phyloP scores from a whole-genome alignment of 2,797 vertebrate genomes.

The Chelidonichthys spinosus region DNA sequence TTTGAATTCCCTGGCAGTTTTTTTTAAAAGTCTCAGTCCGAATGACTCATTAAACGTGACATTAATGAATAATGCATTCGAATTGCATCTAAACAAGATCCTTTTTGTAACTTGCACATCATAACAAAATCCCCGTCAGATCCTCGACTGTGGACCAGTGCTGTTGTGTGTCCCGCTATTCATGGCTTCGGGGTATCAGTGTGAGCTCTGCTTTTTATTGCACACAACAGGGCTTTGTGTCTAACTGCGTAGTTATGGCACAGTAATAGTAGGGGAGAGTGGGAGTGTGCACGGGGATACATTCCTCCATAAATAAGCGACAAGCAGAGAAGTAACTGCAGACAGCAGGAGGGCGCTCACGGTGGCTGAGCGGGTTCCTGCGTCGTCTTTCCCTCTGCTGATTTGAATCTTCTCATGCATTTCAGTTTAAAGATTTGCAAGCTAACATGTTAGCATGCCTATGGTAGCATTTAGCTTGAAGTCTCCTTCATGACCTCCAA shows the following conservation, averaged over 20 bases:
- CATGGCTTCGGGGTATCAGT: constrained; percentile 56
- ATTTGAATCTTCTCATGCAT: not conserved
- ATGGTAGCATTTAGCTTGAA: not conserved
- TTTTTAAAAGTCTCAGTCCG: constrained; percentile 15
- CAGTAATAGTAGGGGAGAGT: constrained; percentile 72
- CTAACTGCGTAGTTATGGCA: constrained; percentile 65
- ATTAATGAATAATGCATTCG: constrained; percentile 34
- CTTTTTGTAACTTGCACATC: constrained; percentile 50
- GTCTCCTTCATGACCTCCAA: not conserved
- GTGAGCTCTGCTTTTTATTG: constrained; percentile 58
- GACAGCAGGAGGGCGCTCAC: constrained; percentile 49
- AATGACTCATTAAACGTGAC: constrained; percentile 22
- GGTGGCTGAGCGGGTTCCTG: too few relatives aligned
- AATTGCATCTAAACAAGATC: constrained; percentile 57
- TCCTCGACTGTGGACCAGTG: constrained; percentile 28
- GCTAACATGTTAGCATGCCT: not conserved
- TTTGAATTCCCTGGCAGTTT: constrained; percentile 11
- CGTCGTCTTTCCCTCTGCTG: not conserved
- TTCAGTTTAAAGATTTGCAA: not conserved
- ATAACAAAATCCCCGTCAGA: constrained; percentile 41
- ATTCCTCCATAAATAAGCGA: constrained; percentile 82
- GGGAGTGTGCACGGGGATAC: constrained; percentile 56
- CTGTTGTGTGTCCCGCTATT: constrained; percentile 39
- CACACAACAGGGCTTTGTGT: constrained; percentile 75
- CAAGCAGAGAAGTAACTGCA: constrained; percentile 60